Evolutionary conservation across 2,888 invertebrate genomes (phyloP), one percentile per base, ranked within the genome.

Genomic region (Tenthredo amoena): DNA sequence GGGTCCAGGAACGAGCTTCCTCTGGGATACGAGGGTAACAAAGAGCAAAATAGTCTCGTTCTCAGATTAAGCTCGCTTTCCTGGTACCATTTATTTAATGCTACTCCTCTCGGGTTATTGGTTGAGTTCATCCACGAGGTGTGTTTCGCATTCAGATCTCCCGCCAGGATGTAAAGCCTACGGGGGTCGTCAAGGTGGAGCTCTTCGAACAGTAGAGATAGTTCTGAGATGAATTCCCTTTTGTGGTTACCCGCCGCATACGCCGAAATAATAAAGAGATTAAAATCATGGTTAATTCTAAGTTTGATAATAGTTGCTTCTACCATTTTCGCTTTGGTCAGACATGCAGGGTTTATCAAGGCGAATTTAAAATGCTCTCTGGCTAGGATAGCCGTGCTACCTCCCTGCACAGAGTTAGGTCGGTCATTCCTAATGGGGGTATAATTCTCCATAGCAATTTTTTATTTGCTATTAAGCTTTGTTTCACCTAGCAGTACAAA

Each of bases 301-400:
- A 88, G 58, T 65, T 87, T 77, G 2, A 72, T 72, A 2, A 72
- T 7, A 34, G 88, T 84, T 0, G 82, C 68, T 84, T 89, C 87
- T 15, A 87, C 10, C 4, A 43, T 26, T 37, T 31, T 58, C 7
- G 31, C 82, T 6, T 72, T 77, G 0, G 1, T 12, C 0, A 79
- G n/a, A 2, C 37, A 65, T 1, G 79, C 62, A 0, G 37, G 40
- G 0, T 77, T 21, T 0, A 86, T 86, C 15, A 10, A 10, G 26
- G 65, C 58, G 21, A 40, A 86, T 10, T 68, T 83, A 0, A 86
- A 31, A 12, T 15, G 50, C 2, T 88, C 84, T n/a, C 43, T 43
- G 0, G 87, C 86, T n/a, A 85, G 9, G 0, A 88, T 87, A 0
- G 86, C 88, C 0, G 89, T 88, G 0, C 87, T 87, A 0, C 88